These are phyloP conservation scores for Lontra canadensis DNA, from an alignment of 2,113 vertebrate species.

Conservation along the genomic window DNA sequence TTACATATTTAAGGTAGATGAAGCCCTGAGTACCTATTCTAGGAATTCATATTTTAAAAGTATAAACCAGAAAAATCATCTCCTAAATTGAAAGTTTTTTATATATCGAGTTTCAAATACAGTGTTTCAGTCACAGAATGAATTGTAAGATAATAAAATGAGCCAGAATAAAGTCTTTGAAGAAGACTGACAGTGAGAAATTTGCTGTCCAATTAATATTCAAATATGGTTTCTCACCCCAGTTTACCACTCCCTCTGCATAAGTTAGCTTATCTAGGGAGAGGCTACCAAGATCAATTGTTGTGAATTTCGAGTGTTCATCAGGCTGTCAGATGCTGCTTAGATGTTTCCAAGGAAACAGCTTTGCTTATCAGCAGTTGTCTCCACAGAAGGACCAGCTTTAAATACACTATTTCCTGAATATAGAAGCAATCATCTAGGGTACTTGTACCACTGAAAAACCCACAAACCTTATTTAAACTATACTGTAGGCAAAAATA, in stretches of 20 bases:
- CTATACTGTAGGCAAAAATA: background rate
- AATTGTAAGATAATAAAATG: constrained; percentile 46
- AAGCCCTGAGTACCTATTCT: background rate
- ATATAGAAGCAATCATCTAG: constrained; percentile 55
- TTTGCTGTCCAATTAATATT: constrained; percentile 40
- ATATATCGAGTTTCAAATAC: constrained; percentile 47
- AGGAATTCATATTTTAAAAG: background rate
- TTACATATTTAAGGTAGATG: background rate
- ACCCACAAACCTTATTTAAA: constrained; percentile 42
- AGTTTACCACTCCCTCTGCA: background rate
- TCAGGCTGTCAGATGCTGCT: constrained; percentile 64
- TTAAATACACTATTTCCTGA: constrained; percentile 61
- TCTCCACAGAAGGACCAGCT: constrained; percentile 49
- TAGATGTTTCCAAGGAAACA: constrained; percentile 75
- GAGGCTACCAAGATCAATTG: constrained; percentile 51
- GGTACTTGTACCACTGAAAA: background rate
- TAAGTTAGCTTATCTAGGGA: constrained; percentile 42
- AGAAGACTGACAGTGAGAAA: constrained; percentile 33
- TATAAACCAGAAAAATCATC: constrained; percentile 4
- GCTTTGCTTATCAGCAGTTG: constrained; percentile 65
- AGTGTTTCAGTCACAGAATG: constrained; percentile 31
- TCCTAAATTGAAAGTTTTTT: background rate
- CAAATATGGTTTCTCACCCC: constrained; percentile 15
- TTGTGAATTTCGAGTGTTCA: constrained; percentile 57
- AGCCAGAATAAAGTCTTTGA: background rate